Evolutionary conservation across 2,888 invertebrate genomes (phyloP).

Genomic region (Idaea aversata): DNA sequence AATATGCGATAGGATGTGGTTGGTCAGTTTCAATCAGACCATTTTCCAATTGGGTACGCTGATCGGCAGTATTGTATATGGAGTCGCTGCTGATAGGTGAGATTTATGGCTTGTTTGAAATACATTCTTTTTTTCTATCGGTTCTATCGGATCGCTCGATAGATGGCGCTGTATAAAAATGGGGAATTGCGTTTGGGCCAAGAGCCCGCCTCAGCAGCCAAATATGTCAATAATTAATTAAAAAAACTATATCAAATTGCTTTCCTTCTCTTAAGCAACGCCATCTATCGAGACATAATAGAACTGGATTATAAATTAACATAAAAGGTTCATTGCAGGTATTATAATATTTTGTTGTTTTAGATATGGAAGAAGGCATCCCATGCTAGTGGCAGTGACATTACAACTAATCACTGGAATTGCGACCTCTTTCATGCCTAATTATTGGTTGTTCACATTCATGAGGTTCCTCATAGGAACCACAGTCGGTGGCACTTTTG

Average conservation of each 20-base stretch:
- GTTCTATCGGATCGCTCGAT: too few relatives aligned
- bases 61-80: slow-evolving; percentile 84
- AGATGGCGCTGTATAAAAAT: too few relatives aligned
- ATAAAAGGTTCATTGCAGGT: too few relatives aligned
- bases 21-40: slow-evolving; percentile 82
- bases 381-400: slow-evolving; percentile 81
- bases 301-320: too few relatives aligned
- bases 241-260: too few relatives aligned
- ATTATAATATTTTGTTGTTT: neutral
- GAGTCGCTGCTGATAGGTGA: slow-evolving; percentile 84
- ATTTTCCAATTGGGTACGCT: slow-evolving; percentile 85
- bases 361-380: slow-evolving; percentile 81
- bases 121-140: too few relatives aligned
- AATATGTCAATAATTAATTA: too few relatives aligned
- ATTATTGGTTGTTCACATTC: slow-evolving; percentile 73
- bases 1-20: slow-evolving; percentile 81
- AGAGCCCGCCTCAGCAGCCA: too few relatives aligned
- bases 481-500: slow-evolving; percentile 88
- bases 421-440: slow-evolving; percentile 82
- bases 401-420: slow-evolving; percentile 83
- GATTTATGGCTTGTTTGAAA: slow-evolving; percentile 29
- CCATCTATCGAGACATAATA: too few relatives aligned
- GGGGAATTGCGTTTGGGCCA: too few relatives aligned
- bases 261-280: too few relatives aligned
- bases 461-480: slow-evolving; percentile 83